Conservation (phyloP, 92 coral and sea anemone species). For the Chrysogorgia sp. region DNA sequence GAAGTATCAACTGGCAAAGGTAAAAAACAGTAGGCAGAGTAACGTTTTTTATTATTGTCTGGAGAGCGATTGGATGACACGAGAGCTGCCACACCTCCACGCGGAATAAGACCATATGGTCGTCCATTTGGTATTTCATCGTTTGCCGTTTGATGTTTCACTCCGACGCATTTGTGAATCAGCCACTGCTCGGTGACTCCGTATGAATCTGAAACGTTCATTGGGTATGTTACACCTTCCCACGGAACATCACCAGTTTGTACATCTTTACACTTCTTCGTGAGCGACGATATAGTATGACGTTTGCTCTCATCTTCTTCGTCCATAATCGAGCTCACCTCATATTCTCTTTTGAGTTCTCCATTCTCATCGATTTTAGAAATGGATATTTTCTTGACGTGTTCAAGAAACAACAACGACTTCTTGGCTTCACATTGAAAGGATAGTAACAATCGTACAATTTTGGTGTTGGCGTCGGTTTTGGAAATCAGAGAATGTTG, state of each 20-base stretch:
- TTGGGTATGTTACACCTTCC: constrained; percentile 30
- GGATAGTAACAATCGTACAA: neutral
- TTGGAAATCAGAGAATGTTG: constrained; percentile 25
- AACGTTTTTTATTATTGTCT: neutral
- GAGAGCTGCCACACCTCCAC: constrained; percentile 42
- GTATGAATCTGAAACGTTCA: constrained; percentile 20
- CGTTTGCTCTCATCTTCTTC: constrained; percentile 24
- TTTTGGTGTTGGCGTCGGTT: neutral
- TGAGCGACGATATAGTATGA: neutral
- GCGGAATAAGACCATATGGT: constrained; percentile 16
- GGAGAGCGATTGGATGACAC: neutral
- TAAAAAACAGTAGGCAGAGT: constrained; percentile 47
- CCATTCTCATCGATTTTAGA: constrained; percentile 1
- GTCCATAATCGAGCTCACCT: constrained; percentile 25
- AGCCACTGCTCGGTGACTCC: constrained; percentile 30
- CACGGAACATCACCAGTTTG: constrained; percentile 11
- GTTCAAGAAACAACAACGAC: constrained; percentile 25
- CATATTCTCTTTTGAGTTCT: constrained; percentile 12
- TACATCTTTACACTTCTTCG: neutral
- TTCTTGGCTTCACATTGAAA: constrained; percentile 16
- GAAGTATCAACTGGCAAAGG: constrained; percentile 42
- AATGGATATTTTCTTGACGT: constrained; percentile 35
- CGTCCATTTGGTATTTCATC: constrained; percentile 28
- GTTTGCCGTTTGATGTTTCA: neutral
- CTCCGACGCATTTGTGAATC: constrained; percentile 28